These are phyloP conservation scores for Antennarius maculatus DNA, from an alignment of 2,797 vertebrate species.

Conservation along the genomic window DNA sequence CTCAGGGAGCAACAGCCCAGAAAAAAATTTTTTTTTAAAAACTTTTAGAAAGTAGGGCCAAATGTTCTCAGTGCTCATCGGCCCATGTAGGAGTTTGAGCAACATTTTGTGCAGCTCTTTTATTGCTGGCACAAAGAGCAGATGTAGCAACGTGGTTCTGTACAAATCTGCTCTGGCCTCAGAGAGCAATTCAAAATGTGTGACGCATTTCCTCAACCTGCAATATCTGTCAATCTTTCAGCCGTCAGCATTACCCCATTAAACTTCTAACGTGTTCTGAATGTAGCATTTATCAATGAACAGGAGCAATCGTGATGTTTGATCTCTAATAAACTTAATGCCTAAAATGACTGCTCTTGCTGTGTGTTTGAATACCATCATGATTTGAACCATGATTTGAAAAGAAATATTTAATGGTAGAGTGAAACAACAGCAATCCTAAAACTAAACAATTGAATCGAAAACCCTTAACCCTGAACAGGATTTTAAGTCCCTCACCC, in stretches of 20 bases:
- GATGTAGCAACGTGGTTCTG: constrained; percentile 43
- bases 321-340: too few relatives aligned
- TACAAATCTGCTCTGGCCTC: constrained; percentile 26
- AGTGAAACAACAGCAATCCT: too few relatives aligned
- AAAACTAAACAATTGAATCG: too few relatives aligned
- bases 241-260: too few relatives aligned
- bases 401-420: background rate
- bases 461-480: too few relatives aligned
- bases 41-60: constrained; percentile 63
- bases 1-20: constrained; percentile 42
- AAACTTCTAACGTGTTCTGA: background rate
- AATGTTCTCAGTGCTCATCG: constrained; percentile 43
- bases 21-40: too few relatives aligned
- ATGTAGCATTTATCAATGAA: background rate
- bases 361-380: background rate
- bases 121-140: constrained; percentile 21
- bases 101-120: constrained; percentile 35
- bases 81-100: constrained; percentile 39
- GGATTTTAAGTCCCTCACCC: too few relatives aligned
- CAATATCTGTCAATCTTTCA: background rate
- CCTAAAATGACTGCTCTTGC: background rate
- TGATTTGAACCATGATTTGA: background rate
- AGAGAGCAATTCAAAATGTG: constrained; percentile 17
- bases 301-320: background rate
- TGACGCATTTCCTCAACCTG: background rate